phyloP scores from a whole-genome alignment of 1,140 invertebrate genomes.

The Ganaspis sp. region DNA sequence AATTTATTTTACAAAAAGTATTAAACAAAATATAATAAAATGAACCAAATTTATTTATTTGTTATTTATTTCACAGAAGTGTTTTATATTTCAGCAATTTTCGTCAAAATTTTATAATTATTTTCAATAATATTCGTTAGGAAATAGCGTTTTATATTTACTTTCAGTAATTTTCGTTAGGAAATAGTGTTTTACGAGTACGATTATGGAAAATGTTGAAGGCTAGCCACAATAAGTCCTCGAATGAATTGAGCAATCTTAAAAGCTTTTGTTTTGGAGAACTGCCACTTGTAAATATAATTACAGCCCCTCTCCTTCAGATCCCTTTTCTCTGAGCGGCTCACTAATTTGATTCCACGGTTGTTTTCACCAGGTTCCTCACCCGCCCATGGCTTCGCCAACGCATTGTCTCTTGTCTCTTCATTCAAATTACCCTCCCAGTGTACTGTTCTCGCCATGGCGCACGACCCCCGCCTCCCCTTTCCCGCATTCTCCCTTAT shows the following conservation, averaged over 20 bases:
- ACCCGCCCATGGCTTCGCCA: constrained; percentile 59
- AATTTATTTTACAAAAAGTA: no score
- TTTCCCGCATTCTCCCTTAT: constrained; percentile 64
- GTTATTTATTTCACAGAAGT: no score
- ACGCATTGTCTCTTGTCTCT: constrained; percentile 75
- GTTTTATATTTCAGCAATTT: no score
- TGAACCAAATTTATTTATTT: no score
- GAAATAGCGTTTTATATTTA: no score
- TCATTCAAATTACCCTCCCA: constrained; percentile 75
- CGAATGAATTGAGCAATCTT: constrained; percentile 74
- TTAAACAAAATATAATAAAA: no score
- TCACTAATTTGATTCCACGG: constrained; percentile 75
- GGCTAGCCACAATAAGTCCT: constrained; percentile 52
- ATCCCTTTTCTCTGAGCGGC: constrained; percentile 35
- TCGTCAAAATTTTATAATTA: no score
- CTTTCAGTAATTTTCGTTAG: not conserved
- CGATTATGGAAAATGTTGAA: constrained; percentile 40
- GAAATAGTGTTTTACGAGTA: constrained; percentile 1
- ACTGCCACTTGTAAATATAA: constrained; percentile 77
- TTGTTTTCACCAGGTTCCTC: constrained; percentile 71
- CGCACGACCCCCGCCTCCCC: constrained; percentile 42
- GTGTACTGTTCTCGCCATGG: constrained; percentile 61
- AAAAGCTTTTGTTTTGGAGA: constrained; percentile 72
- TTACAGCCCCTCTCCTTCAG: constrained; percentile 60
- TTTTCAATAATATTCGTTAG: no score